Evolutionary conservation across 2,113 vertebrate species (phyloP).

Genomic region (Chaetodon auriga): DNA sequence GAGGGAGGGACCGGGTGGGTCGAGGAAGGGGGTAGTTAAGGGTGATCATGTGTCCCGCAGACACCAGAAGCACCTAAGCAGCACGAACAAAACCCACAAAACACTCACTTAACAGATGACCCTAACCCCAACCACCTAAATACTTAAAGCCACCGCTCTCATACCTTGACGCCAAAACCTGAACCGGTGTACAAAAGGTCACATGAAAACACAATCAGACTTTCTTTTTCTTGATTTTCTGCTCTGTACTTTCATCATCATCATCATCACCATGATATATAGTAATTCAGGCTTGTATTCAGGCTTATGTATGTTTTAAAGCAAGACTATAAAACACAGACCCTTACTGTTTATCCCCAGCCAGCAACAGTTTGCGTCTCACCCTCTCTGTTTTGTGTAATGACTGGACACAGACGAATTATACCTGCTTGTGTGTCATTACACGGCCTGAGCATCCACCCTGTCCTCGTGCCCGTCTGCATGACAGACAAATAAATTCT

Average conservation of each 20-base stretch:
- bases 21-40: slow-evolving; percentile 64
- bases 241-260: not conserved
- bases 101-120: slow-evolving; percentile 63
- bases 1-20: slow-evolving; percentile 48
- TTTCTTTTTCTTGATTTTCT: not conserved
- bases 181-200: not conserved
- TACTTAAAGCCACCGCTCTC: not conserved
- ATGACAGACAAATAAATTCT: slow-evolving; percentile 95
- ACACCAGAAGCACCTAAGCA: slow-evolving; percentile 52
- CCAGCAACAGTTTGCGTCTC: slow-evolving; percentile 28
- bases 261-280: not conserved
- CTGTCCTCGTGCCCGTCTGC: slow-evolving; percentile 83
- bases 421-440: slow-evolving; percentile 93
- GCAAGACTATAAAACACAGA: not conserved
- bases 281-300: not conserved
- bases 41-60: slow-evolving; percentile 70
- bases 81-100: slow-evolving; percentile 60
- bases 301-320: not conserved
- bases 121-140: slow-evolving; percentile 39
- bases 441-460: slow-evolving; percentile 79
- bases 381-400: slow-evolving; percentile 26
- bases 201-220: not conserved
- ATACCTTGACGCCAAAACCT: slow-evolving; percentile 5
- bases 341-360: slow-evolving; percentile 1
- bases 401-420: slow-evolving; percentile 75